Conservation (phyloP, 2,888 invertebrate species). For the Serrognathus titanus region DNA sequence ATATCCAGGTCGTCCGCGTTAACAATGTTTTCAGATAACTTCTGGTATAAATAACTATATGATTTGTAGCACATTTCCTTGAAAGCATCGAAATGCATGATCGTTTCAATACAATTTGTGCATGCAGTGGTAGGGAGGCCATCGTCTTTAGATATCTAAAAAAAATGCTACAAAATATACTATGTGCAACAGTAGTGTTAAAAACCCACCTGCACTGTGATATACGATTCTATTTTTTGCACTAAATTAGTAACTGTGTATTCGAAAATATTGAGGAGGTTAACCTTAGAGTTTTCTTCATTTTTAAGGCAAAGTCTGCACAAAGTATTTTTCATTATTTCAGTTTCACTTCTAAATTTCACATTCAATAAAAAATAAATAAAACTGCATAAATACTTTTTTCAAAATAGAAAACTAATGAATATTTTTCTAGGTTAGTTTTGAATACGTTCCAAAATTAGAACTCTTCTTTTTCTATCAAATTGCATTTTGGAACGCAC, state of each 20-base stretch:
- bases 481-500: no score
- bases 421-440: no score
- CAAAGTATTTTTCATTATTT: neutral
- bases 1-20: neutral
- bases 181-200: neutral
- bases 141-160: conserved; percentile 25
- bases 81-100: conserved; percentile 26
- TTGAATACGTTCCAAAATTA: no score
- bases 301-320: conserved; percentile 18
- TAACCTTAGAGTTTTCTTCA: neutral
- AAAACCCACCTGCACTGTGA: conserved; percentile 20
- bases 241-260: conserved; percentile 12
- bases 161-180: conserved; percentile 12
- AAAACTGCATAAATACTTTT: no score
- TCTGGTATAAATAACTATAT: conserved; percentile 15
- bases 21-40: neutral
- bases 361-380: no score
- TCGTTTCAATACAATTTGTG: conserved; percentile 22
- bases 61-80: conserved; percentile 22
- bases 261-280: conserved; percentile 15
- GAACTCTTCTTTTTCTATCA: no score
- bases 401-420: no score
- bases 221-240: conserved; percentile 20
- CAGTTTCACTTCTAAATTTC: no score
- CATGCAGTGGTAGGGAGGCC: conserved; percentile 26